phyloP scores from a whole-genome alignment of 2,888 invertebrate species.

The Lepas anatifera region DNA sequence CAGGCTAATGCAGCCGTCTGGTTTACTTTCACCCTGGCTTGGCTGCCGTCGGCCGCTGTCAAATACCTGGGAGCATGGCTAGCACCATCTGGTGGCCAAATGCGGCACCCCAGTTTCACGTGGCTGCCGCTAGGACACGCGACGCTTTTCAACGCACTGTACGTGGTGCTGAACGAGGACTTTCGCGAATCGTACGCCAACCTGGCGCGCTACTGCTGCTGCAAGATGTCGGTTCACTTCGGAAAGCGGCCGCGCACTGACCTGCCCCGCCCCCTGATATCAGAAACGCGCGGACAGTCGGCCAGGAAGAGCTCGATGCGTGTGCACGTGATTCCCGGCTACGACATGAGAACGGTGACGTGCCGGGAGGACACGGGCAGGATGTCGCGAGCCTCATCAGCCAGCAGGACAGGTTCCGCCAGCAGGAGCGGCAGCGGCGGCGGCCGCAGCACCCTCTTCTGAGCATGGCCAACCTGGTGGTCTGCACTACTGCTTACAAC shows the following conservation, averaged over 20 bases:
- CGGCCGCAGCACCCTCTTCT: not conserved
- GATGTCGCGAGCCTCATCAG: not conserved
- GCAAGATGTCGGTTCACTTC: slow-evolving; percentile 1
- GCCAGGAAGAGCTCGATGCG: not conserved
- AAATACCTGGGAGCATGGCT: not conserved
- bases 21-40: not conserved
- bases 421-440: not conserved
- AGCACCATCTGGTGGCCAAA: too few species aligned
- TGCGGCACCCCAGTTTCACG: not conserved
- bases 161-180: not conserved
- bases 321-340: not conserved
- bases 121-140: slow-evolving; percentile 4
- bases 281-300: not conserved
- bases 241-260: not conserved
- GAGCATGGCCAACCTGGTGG: too few species aligned
- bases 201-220: slow-evolving; percentile 7
- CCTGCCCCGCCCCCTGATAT: not conserved
- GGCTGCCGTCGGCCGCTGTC: not conserved
- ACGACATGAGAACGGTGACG: not conserved
- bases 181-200: slow-evolving; percentile 1
- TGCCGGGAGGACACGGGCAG: not conserved
- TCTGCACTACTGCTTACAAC: too few species aligned
- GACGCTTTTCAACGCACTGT: not conserved
- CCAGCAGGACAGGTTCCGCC: not conserved
- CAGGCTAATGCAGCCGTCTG: not conserved